A percentile compares a stretch with the other conserved stretches of the same genome.
Evolutionary conservation across 2,113 vertebrate genomes (phyloP).

Genomic region (Anhinga rufa): DNA sequence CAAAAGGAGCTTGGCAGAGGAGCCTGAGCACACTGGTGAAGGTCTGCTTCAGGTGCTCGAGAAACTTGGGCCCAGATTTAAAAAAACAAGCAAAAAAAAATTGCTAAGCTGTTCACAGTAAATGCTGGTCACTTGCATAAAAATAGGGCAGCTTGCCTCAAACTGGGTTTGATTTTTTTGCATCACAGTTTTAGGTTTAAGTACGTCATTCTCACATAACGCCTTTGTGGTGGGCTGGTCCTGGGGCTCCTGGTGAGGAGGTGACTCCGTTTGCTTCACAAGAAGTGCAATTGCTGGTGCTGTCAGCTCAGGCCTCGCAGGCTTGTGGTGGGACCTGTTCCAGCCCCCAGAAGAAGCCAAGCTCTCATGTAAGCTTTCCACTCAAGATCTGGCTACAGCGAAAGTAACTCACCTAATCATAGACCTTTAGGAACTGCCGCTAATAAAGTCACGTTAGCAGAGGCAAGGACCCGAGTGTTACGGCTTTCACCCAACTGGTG

Average conservation of each 20-base stretch:
- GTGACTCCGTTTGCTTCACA: neutral
- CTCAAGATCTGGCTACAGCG: neutral
- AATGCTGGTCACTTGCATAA: neutral
- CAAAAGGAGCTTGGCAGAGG: neutral
- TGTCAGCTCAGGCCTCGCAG: neutral
- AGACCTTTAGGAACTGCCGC: neutral
- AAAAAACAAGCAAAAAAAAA: neutral
- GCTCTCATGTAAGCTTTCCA: neutral
- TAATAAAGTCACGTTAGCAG: neutral
- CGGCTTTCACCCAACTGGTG: rapidly evolving
- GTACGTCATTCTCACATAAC: neutral
- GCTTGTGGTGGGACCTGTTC: neutral
- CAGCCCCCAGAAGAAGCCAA: neutral
- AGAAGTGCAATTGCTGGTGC: neutral
- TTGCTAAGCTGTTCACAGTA: neutral
- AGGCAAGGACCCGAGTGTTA: neutral
- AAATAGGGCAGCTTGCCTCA: neutral
- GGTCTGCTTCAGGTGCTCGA: neutral
- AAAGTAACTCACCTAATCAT: neutral
- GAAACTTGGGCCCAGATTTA: neutral
- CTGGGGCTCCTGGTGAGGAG: neutral
- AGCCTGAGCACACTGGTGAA: neutral
- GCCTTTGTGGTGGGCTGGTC: neutral
- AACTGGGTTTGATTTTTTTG: neutral
- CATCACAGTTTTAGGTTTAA: neutral